Percentiles rank a stretch among this genome's conserved stretches.
phyloP scores from a whole-genome alignment of 2,113 vertebrate genomes.

The Haemorhous mexicanus region DNA sequence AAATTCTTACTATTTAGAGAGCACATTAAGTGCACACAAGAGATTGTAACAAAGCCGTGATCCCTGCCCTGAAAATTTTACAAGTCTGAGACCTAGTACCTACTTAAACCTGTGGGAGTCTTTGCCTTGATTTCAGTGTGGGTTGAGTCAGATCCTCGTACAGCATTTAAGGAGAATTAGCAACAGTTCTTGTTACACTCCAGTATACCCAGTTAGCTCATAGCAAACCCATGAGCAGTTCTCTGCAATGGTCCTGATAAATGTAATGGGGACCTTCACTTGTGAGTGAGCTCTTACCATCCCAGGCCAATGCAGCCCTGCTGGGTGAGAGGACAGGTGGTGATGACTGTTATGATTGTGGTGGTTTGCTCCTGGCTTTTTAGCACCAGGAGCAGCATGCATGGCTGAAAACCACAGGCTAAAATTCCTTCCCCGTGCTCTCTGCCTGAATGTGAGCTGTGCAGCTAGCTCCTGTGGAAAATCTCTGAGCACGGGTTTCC shows the following conservation, averaged over 20 bases:
- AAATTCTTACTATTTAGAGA: slow-evolving; percentile 22
- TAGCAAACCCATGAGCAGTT: background rate
- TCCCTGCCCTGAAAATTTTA: slow-evolving; percentile 33
- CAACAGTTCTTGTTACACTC: background rate
- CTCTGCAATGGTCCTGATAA: background rate
- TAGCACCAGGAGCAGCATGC: background rate
- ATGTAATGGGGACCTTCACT: background rate
- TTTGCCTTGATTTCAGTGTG: slow-evolving; percentile 14
- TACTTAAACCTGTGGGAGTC: slow-evolving; percentile 30
- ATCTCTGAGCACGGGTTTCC: background rate
- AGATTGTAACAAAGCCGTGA: background rate
- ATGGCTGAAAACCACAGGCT: background rate
- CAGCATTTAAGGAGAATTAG: background rate
- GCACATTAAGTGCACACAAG: background rate
- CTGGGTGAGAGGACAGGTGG: background rate
- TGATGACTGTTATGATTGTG: background rate
- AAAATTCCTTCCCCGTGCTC: background rate
- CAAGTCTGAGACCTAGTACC: background rate
- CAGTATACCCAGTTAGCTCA: background rate
- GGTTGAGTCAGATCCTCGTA: background rate
- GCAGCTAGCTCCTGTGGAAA: background rate
- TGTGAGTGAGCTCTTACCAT: rapidly evolving
- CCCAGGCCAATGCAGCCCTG: background rate
- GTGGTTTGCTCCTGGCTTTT: background rate
- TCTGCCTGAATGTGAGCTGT: background rate